A percentile compares a stretch with the other conserved stretches of the same genome.
These are phyloP conservation scores for Ruditapes philippinarum DNA, from an alignment of 1,140 invertebrate genomes.

Conservation along the genomic window DNA sequence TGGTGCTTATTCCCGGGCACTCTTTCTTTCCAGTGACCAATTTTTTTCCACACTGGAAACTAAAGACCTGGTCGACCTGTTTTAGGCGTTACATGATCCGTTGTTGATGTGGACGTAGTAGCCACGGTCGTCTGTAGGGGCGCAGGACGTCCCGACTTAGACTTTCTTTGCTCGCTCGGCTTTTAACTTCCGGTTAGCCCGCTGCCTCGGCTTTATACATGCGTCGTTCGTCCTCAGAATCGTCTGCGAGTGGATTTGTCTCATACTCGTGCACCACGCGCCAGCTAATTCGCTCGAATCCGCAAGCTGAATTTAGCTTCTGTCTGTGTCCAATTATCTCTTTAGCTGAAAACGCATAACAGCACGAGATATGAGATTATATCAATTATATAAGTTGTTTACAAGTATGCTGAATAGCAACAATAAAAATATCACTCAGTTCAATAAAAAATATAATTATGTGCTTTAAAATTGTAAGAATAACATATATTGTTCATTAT, in stretches of 20 bases:
- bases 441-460: neutral
- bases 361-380: neutral
- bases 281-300: conserved; percentile 37
- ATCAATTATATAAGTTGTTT: no score
- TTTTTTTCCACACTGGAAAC: neutral
- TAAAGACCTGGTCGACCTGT: neutral
- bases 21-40: conserved; percentile 13
- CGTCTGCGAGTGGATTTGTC: neutral
- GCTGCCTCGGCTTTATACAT: conserved; percentile 4
- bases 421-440: neutral
- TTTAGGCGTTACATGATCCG: neutral
- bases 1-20: neutral
- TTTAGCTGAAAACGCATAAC: conserved; percentile 14
- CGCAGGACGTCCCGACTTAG: neutral
- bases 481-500: no score
- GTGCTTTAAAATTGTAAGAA: no score
- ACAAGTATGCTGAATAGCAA: neutral
- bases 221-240: neutral
- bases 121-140: neutral
- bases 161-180: neutral
- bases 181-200: neutral
- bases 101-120: neutral
- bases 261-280: conserved; percentile 16
- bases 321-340: neutral
- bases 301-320: conserved; percentile 35